Evolutionary conservation across 2,797 vertebrate genomes (phyloP).

Genomic region (Manis javanica): DNA sequence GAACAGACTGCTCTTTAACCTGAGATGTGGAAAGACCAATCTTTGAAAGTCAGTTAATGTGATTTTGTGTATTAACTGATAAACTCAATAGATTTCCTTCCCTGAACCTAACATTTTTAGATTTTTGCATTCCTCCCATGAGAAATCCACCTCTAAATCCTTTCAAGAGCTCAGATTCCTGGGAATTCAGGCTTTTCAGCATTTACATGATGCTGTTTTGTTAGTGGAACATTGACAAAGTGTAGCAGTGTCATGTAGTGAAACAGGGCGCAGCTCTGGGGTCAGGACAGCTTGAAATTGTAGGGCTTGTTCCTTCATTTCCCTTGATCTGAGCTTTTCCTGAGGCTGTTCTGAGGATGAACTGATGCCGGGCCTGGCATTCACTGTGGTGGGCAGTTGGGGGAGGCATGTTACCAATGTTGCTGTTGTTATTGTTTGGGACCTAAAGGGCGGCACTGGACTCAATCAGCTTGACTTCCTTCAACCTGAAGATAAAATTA

Average conservation of each 20-base stretch:
- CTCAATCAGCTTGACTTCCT: neutral
- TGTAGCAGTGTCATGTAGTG: too few relatives aligned
- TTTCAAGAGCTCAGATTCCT: constrained; percentile 53
- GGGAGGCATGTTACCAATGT: neutral
- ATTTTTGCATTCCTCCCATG: constrained; percentile 61
- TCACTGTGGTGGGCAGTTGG: neutral
- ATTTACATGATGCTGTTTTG: constrained; percentile 21
- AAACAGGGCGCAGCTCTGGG: neutral
- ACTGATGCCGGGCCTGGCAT: neutral
- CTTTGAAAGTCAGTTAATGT: constrained; percentile 7
- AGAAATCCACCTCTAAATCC: constrained; percentile 54
- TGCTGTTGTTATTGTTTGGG: neutral
- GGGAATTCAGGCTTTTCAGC: constrained; percentile 70
- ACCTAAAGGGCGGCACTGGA: neutral
- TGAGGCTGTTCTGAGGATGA: neutral
- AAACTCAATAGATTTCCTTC: constrained; percentile 59
- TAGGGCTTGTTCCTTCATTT: neutral
- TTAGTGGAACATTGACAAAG: neutral
- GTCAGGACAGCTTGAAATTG: neutral
- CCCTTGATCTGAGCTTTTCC: neutral
- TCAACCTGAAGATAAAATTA: constrained; percentile 31
- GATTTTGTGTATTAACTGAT: constrained; percentile 34
- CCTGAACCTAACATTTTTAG: constrained; percentile 70
- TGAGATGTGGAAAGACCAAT: constrained; percentile 29
- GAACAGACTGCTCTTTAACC: constrained; percentile 61